Evolutionary conservation across 1,140 invertebrate species (phyloP).

Genomic region (Drosophila lacteicornis): DNA sequence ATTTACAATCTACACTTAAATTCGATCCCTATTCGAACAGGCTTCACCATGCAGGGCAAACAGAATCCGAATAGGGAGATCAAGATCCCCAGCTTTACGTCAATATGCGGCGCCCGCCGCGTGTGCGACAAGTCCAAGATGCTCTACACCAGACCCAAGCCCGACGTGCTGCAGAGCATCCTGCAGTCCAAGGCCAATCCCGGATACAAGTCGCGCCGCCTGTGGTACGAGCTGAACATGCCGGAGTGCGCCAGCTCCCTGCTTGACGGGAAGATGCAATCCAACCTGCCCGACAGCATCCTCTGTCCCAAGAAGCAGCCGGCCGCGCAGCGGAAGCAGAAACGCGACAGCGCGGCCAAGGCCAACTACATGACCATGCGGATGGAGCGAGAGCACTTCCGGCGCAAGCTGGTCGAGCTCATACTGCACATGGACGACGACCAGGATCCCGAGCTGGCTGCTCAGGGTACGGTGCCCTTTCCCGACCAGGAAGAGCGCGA

Average conservation of each 20-base stretch:
- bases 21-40: background rate
- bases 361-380: conserved; percentile 85
- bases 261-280: conserved; percentile 74
- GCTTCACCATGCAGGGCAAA: conserved; percentile 47
- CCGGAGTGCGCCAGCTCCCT: conserved; percentile 76
- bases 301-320: conserved; percentile 38
- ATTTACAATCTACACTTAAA: background rate
- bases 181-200: conserved; percentile 79
- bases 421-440: conserved; percentile 86
- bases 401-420: conserved; percentile 90
- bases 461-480: conserved; percentile 67
- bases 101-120: conserved; percentile 58
- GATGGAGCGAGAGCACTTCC: conserved; percentile 92
- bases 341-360: conserved; percentile 21
- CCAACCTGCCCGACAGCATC: conserved; percentile 73
- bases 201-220: conserved; percentile 73
- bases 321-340: conserved; percentile 22
- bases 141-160: conserved; percentile 75
- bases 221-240: conserved; percentile 84
- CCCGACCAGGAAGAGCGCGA: conserved; percentile 88
- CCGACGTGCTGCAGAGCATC: conserved; percentile 74
- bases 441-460: conserved; percentile 79
- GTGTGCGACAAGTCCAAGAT: conserved; percentile 71
- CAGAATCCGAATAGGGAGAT: conserved; percentile 63
- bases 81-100: conserved; percentile 63